These are phyloP conservation scores for Charina bottae DNA, from an alignment of 2,113 vertebrate genomes.

Conservation along the genomic window DNA sequence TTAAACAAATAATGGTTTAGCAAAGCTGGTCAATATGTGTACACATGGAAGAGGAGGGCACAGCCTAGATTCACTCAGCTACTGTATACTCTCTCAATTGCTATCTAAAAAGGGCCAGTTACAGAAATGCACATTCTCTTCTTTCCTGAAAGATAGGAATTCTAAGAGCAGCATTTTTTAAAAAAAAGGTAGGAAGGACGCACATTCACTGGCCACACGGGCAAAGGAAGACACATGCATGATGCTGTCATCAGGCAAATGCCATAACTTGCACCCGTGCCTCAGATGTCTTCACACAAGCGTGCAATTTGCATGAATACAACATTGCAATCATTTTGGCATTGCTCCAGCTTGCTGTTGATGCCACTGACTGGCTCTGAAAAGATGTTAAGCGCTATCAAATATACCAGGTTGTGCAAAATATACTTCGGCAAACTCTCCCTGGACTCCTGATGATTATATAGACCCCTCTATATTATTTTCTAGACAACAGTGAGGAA, in stretches of 20 bases:
- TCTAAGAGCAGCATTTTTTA: background rate
- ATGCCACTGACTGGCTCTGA: background rate
- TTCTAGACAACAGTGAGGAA: background rate
- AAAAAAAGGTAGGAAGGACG: too few species aligned
- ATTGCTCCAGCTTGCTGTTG: background rate
- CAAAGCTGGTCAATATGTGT: background rate
- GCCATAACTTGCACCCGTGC: background rate
- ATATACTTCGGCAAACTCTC: background rate
- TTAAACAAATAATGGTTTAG: background rate
- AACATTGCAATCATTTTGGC: background rate
- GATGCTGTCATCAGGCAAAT: background rate
- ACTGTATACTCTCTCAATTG: background rate
- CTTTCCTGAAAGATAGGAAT: background rate
- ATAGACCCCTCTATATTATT: background rate
- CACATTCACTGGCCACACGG: background rate
- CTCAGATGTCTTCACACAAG: background rate
- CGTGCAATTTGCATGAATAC: background rate
- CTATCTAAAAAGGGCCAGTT: background rate
- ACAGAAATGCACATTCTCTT: background rate
- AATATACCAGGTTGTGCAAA: background rate
- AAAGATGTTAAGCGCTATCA: background rate
- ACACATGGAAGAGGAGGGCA: background rate
- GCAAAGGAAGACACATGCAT: background rate
- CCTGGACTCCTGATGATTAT: background rate
- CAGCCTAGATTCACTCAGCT: background rate